Percentiles rank a stretch among this genome's conserved stretches.
Conservation (phyloP, 2,113 vertebrate genomes). For the Mesoclemmys tuberculata region DNA sequence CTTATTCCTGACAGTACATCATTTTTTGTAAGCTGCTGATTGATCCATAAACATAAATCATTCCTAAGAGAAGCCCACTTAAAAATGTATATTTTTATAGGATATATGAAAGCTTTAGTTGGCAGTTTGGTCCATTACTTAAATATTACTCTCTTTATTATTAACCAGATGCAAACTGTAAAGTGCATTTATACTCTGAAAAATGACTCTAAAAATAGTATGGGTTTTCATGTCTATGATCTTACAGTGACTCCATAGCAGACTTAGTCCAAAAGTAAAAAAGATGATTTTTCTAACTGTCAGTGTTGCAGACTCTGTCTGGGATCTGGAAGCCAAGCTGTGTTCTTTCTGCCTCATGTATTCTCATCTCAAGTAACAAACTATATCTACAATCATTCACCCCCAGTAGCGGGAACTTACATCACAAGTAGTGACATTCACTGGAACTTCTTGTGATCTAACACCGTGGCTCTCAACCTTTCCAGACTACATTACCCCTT, state of each 20-base stretch:
- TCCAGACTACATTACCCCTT: too few species aligned
- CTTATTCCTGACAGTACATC: not conserved
- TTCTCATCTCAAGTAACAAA: not conserved
- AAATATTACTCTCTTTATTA: not conserved
- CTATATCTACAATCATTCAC: not conserved
- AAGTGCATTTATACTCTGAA: not conserved
- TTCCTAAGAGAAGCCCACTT: not conserved
- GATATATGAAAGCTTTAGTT: not conserved
- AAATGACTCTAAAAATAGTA: not conserved
- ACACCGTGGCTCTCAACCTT: too few species aligned
- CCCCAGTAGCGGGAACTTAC: not conserved
- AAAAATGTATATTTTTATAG: not conserved
- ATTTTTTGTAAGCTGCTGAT: not conserved
- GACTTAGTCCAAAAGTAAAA: not conserved
- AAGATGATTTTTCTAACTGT: conserved; percentile 1
- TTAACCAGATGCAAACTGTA: not conserved
- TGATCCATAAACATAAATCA: not conserved
- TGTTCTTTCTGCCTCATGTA: not conserved
- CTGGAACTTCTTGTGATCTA: not conserved
- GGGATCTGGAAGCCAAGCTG: not conserved
- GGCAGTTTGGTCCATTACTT: not conserved
- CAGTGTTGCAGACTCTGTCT: not conserved
- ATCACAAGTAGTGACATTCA: not conserved
- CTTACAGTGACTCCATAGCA: not conserved
- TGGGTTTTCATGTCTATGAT: not conserved